Percentiles rank a stretch among this genome's conserved stretches.
Evolutionary conservation across 2,113 vertebrate species (phyloP).

Genomic region (Hypomesus transpacificus): DNA sequence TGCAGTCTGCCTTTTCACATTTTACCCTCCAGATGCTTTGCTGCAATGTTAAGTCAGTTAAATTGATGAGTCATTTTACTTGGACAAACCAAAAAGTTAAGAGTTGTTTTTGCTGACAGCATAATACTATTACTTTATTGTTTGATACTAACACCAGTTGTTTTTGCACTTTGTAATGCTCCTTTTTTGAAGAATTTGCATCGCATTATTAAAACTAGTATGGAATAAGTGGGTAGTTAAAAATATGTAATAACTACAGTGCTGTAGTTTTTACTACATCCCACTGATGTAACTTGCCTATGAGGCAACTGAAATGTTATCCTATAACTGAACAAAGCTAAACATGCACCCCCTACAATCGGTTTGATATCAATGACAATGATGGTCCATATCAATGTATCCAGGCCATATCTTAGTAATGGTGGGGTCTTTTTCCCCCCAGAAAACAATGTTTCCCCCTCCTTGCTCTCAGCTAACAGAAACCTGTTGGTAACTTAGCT

Average conservation of each 20-base stretch:
- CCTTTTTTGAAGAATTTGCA: too few relatives aligned
- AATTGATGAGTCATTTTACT: too few relatives aligned
- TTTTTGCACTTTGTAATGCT: too few relatives aligned
- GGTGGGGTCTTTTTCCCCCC: slow-evolving; percentile 4
- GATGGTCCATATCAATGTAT: background rate
- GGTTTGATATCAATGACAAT: background rate
- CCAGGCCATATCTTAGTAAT: slow-evolving; percentile 8
- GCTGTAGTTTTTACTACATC: background rate
- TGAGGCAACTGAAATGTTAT: background rate
- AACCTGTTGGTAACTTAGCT: slow-evolving; percentile 78
- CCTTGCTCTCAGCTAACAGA: slow-evolving; percentile 43
- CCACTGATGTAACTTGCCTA: background rate
- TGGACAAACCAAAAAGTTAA: too few relatives aligned
- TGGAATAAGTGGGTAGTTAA: too few relatives aligned
- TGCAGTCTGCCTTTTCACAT: too few relatives aligned
- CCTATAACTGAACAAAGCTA: background rate
- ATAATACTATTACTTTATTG: too few relatives aligned
- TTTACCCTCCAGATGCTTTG: too few relatives aligned
- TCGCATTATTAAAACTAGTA: too few relatives aligned
- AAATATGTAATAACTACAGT: background rate
- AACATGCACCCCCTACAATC: background rate
- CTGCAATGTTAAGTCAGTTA: too few relatives aligned
- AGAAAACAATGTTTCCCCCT: slow-evolving; percentile 11
- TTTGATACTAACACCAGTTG: too few relatives aligned
- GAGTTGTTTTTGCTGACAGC: too few relatives aligned